Evolutionary conservation across 2,797 vertebrate species (phyloP).

Genomic region (Enoplosus armatus): DNA sequence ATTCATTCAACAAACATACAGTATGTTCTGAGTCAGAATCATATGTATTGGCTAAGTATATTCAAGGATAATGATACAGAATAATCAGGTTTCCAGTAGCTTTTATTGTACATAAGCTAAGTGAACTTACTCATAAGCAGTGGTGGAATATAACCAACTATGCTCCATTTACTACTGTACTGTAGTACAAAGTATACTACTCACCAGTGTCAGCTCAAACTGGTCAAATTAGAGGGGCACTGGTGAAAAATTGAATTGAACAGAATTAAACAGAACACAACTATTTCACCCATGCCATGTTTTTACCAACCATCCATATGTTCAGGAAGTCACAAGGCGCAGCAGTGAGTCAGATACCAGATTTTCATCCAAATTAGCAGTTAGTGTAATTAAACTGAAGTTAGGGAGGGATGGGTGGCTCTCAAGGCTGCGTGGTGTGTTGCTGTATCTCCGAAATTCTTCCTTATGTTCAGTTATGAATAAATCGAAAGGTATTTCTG

Average conservation of each 20-base stretch:
- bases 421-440: background rate
- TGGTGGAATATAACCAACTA: too few species aligned
- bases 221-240: background rate
- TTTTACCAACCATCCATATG: conserved; percentile 73
- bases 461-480: conserved; percentile 71
- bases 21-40: background rate
- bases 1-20: background rate
- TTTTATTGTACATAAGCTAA: too few species aligned
- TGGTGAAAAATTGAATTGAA: conserved; percentile 35
- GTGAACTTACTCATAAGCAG: too few species aligned
- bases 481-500: conserved; percentile 68
- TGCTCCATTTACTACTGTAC: too few species aligned
- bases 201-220: conserved; percentile 14
- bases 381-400: conserved; percentile 71
- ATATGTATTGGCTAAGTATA: background rate
- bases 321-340: conserved; percentile 55
- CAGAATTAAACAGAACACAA: conserved; percentile 36
- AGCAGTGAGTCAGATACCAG: conserved; percentile 62
- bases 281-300: conserved; percentile 14
- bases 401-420: conserved; percentile 10
- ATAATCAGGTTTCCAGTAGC: background rate
- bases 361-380: conserved; percentile 76
- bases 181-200: background rate
- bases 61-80: too few species aligned
- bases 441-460: conserved; percentile 49